Percentiles rank a stretch among this genome's conserved stretches.
Conservation (phyloP, 2,797 vertebrate species). For the Pseudocheirus occidentalis region DNA sequence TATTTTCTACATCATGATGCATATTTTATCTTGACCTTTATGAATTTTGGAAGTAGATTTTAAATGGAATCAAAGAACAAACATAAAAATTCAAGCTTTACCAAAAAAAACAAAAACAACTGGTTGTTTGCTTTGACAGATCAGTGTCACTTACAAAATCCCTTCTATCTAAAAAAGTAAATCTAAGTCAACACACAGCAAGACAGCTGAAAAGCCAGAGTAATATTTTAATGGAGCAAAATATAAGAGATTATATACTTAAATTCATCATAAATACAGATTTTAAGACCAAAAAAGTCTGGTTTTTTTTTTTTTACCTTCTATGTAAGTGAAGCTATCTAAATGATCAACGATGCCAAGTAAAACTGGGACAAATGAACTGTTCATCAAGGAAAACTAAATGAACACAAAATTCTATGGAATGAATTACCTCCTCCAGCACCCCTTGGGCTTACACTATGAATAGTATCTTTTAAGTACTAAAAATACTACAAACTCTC, state of each 20-base stretch:
- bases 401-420: not conserved
- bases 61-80: conserved; percentile 20
- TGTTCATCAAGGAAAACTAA: conserved; percentile 26
- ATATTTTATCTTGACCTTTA: conserved; percentile 9
- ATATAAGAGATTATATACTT: not conserved
- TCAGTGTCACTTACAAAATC: conserved; percentile 14
- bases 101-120: too few relatives aligned
- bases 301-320: conserved; percentile 17
- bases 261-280: conserved; percentile 18
- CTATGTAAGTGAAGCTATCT: not conserved
- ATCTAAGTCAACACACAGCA: conserved; percentile 39
- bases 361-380: conserved; percentile 2
- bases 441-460: not conserved
- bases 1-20: not conserved
- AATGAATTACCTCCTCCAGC: not conserved
- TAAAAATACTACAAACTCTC: not conserved
- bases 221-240: conserved; percentile 6
- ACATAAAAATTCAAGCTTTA: conserved; percentile 21
- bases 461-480: not conserved
- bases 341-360: not conserved
- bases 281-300: not conserved
- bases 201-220: conserved; percentile 17
- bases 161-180: conserved; percentile 5
- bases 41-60: not conserved
- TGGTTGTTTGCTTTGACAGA: not conserved